Evolutionary conservation across 2,797 vertebrate species (phyloP).

Genomic region (Ficedula albicollis): DNA sequence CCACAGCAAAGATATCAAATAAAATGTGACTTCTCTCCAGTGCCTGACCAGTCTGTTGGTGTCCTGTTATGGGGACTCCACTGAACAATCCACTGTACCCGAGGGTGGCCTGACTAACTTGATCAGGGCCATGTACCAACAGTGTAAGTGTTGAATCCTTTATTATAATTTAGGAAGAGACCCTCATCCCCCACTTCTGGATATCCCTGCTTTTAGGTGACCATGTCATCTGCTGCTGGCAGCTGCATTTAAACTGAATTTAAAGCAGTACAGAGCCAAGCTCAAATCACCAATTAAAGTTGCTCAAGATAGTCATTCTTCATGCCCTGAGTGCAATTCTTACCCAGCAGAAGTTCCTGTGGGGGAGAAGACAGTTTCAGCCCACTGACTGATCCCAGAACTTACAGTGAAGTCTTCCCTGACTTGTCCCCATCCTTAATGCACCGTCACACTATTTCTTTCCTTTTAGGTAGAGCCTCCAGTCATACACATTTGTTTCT

Average conservation of each 20-base stretch:
- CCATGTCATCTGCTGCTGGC: background rate
- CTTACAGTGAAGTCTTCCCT: background rate
- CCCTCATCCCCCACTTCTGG: too few species aligned
- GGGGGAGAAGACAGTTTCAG: background rate
- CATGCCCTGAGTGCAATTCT: background rate
- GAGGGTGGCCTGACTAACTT: background rate
- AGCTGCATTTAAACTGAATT: background rate
- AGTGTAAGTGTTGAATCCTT: background rate
- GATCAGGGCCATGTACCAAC: too few species aligned
- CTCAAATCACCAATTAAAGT: background rate
- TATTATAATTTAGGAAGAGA: background rate
- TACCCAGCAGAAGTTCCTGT: accelerated
- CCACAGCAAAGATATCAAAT: background rate
- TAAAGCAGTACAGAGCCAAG: background rate
- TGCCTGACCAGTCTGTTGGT: background rate
- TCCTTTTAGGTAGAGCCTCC: background rate
- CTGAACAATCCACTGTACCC: background rate
- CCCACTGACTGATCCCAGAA: background rate
- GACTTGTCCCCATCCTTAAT: background rate
- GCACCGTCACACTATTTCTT: background rate
- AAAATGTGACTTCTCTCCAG: background rate
- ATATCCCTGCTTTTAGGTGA: background rate
- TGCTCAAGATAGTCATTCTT: background rate
- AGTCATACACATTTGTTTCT: background rate
- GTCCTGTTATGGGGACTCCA: background rate